These are phyloP conservation scores for Acropora tenuis DNA, from an alignment of 64 coral and sea anemone species.

Conservation along the genomic window DNA sequence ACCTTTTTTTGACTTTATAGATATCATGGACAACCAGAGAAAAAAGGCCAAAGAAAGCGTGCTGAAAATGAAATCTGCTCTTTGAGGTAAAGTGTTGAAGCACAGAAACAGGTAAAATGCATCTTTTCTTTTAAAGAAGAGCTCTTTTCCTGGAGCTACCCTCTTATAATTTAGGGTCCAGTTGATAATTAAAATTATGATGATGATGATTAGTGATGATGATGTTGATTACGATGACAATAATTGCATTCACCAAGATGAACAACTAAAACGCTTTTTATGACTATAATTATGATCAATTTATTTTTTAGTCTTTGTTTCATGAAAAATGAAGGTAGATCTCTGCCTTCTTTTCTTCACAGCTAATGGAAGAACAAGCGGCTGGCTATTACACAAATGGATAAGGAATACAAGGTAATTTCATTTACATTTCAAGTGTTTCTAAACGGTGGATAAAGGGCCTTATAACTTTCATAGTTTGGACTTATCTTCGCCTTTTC, in stretches of 20 bases:
- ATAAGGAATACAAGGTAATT: constrained; percentile 27
- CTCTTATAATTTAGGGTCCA: too few relatives aligned
- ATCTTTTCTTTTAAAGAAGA: too few relatives aligned
- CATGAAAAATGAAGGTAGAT: too few relatives aligned
- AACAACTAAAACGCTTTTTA: neutral
- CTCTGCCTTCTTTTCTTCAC: too few relatives aligned
- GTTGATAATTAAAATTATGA: too few relatives aligned
- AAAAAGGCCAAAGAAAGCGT: constrained; percentile 83
- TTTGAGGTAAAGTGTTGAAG: constrained; percentile 84
- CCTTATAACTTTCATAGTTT: neutral
- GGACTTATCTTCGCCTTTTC: neutral
- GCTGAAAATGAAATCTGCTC: constrained; percentile 82
- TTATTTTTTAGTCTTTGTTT: neutral
- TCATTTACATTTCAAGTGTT: neutral
- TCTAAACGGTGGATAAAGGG: neutral
- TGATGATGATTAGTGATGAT: too few relatives aligned
- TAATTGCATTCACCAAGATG: too few relatives aligned
- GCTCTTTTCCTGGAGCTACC: too few relatives aligned
- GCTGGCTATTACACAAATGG: neutral
- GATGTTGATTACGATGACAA: too few relatives aligned
- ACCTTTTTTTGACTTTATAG: constrained; percentile 36
- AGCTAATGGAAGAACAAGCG: neutral
- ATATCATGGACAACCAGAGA: constrained; percentile 67
- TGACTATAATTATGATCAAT: neutral
- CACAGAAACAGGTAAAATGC: constrained; percentile 65